Percentiles rank a stretch among this genome's conserved stretches.
These are phyloP conservation scores for Rhinichthys klamathensis DNA, from an alignment of 2,113 vertebrate genomes.

Conservation along the genomic window DNA sequence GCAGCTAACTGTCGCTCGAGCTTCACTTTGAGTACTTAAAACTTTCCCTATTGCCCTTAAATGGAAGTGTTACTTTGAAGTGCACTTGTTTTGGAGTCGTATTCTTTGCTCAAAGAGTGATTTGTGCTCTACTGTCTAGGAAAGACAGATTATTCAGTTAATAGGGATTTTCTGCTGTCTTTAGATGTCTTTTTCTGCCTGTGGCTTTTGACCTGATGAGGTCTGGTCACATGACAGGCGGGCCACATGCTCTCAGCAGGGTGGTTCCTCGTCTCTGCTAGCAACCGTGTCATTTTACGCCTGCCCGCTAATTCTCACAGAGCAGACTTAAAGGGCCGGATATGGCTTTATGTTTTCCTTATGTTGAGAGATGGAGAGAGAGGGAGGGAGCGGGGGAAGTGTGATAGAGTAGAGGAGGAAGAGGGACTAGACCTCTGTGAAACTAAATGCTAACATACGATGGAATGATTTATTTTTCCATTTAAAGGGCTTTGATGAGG, in stretches of 20 bases:
- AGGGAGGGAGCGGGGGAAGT: neutral
- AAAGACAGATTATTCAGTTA: neutral
- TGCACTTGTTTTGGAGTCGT: neutral
- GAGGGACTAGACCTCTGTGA: neutral
- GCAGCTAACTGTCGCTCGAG: neutral
- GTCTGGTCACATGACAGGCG: conserved; percentile 46
- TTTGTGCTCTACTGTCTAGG: neutral
- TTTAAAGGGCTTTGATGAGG: conserved; percentile 9
- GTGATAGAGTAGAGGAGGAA: neutral
- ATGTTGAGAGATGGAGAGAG: conserved; percentile 11
- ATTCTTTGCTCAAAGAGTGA: neutral
- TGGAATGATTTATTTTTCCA: neutral
- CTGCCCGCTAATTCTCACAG: conserved; percentile 37
- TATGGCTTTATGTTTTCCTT: conserved; percentile 7
- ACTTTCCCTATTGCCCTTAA: neutral
- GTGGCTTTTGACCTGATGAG: conserved; percentile 27
- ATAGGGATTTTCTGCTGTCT: neutral
- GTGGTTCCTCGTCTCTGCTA: conserved; percentile 28
- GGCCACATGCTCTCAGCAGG: conserved; percentile 26
- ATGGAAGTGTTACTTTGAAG: conserved; percentile 2
- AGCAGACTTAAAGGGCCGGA: conserved; percentile 23
- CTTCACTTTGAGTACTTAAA: conserved; percentile 7
- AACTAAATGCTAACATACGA: neutral
- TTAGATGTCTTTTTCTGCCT: neutral
- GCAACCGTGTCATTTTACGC: conserved; percentile 50